Evolutionary conservation across 2,888 invertebrate genomes (phyloP), one percentile per base, ranked within the genome.

Genomic region (Tetranychus piercei): DNA sequence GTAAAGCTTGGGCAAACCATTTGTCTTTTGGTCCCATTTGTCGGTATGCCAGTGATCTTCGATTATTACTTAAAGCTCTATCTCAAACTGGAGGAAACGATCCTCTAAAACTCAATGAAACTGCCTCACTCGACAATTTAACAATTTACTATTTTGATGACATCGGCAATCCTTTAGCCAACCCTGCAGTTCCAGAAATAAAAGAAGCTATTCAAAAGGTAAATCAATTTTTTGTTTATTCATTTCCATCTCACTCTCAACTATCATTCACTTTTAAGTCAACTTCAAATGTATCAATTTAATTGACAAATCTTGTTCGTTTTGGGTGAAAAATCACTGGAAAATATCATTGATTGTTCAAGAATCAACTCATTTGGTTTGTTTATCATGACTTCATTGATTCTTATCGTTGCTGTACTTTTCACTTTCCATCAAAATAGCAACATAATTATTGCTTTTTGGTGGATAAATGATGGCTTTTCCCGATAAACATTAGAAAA

Each of bases 1-100:
- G 69, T 69, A 69, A n/a, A n/a, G 34, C 22, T 69, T 69, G 69
- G 69, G 69, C 69, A 6, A 11, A 23, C 20, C 44, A 23, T 23
- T 88, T 92, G 0, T 87, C 87, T 22, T 88, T 88, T 0, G 95
- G 95, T 0, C 95, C 95, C 2, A 90, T 96, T 87, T 90, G 90
- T 78, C 87, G 93, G 78, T 88, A 88, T 80, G 91, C 94, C 0
- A 87, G 87, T 76, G 96, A 96, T 83, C 83, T 96, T 76, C 85
- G 87, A 74, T 91, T 92, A 0, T 84, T 91, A 80, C 82, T 93
- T 45, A 88, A 88, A 82, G 86, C 91, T 65, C 85, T 79, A 23
- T 74, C 76, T 9, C 74, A 73, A 15, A 45, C 73, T 77, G 73
- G 76, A 45, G 71, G 22, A 8, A 55, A 2, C 7, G 18, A 73